Base-by-base conservation (phyloP, 2,113 vertebrate species). In the Myiozetetes cayanensis region DNA sequence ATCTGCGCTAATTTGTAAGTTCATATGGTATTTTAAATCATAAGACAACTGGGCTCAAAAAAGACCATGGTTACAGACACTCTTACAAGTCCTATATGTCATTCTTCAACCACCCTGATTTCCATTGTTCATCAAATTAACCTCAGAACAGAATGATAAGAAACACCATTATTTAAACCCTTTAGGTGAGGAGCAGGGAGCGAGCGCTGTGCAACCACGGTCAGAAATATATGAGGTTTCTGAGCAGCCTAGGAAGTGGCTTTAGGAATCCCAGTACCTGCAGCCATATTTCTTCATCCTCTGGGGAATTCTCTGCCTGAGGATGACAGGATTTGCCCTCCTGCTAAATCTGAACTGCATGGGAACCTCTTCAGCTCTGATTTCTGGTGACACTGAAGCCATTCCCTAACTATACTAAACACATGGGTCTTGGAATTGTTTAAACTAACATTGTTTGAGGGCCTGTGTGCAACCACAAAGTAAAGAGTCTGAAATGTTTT, bases 391-490 rank as follows among this genome's bases (percentile, higher is more conserved):
- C 0, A 3, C 44, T 87, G 31, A 27, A 41, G 67, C 31, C 41
- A n/a, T n/a, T 28, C 3, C 1, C 47, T 47, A n/a, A 47, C 58
- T 16, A 12, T 7, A 16, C 8, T 41, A n/a, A 71, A 72, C 47
- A 77, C 47, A 33, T 0, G 1, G 22, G 23, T 8, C 59, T 87
- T n/a, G 2, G 67, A 90, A 76, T 24, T 66, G 46, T 77, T 86
- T 80, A 70, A 83, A 52, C 9, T n/a, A 59, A 39, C 2, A 0
- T 23, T 31, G n/a, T 77, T 59, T 67, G 70, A 86, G 59, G 47
- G 55, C 68, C 65, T 65, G 22, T 13, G 78, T 73, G 73, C 49
- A 85, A 56, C 84, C 61, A 93, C 81, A 65, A 78, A 82, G 58
- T 49, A 47, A 94, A 92, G 49, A 4, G 2, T 31, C 37, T 14